Conservation (phyloP, 2,888 invertebrate species). For the Steinernema scapterisci region DNA sequence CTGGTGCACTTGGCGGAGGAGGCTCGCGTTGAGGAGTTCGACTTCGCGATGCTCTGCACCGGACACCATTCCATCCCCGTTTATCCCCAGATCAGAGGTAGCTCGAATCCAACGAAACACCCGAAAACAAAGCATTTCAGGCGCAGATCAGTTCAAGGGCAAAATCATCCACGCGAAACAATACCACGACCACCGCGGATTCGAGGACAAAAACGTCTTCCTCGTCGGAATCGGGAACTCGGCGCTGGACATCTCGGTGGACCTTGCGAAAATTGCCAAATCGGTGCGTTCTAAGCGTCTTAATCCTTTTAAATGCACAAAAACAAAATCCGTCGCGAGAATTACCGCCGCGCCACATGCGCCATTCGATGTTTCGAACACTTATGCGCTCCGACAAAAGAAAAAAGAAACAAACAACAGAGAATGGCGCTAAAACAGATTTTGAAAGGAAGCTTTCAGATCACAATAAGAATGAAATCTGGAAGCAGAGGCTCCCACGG, state of each 20-base stretch:
- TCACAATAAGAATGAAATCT: too few species aligned
- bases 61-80: conserved; percentile 71
- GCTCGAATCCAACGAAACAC: neutral
- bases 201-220: conserved; percentile 69
- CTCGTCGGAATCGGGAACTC: conserved; percentile 72
- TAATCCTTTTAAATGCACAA: neutral
- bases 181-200: conserved; percentile 61
- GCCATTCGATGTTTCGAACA: too few species aligned
- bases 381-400: too few species aligned
- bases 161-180: conserved; percentile 62
- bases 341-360: too few species aligned
- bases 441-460: too few species aligned
- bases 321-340: too few species aligned
- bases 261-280: conserved; percentile 67
- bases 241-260: conserved; percentile 70
- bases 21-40: conserved; percentile 66
- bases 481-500: too few species aligned
- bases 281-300: conserved; percentile 40
- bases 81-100: conserved; percentile 67
- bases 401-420: too few species aligned
- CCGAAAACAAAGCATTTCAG: conserved; percentile 46
- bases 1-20: conserved; percentile 45
- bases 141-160: conserved; percentile 66
- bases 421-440: too few species aligned
- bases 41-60: conserved; percentile 71